Percentiles rank a stretch among this genome's conserved stretches.
These are phyloP conservation scores for Parotocinclus haroldoi DNA, from an alignment of 2,797 vertebrate species.

Conservation along the genomic window DNA sequence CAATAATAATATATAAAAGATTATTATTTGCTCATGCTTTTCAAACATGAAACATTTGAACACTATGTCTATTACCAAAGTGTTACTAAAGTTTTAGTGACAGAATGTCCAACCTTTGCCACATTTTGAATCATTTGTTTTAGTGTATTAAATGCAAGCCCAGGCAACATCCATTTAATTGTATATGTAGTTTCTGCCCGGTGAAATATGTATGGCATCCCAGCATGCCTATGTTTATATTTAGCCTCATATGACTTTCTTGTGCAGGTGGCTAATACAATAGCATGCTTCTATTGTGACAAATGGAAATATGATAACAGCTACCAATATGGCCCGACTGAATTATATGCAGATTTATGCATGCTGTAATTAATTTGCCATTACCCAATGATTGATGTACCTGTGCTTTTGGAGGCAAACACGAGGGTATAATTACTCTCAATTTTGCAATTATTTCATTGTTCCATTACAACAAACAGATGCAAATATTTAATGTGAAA, in stretches of 20 bases:
- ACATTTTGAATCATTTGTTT: too few species aligned
- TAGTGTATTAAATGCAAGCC: too few species aligned
- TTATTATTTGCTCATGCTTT: too few species aligned
- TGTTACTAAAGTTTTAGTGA: too few species aligned
- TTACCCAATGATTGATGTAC: slow-evolving; percentile 64
- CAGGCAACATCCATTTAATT: too few species aligned
- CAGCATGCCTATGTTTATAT: neutral
- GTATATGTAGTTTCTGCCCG: too few species aligned
- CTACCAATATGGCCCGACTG: slow-evolving; percentile 47
- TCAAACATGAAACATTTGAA: too few species aligned
- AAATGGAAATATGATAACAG: slow-evolving; percentile 24
- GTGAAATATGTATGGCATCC: too few species aligned
- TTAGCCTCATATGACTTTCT: neutral
- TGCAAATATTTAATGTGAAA: neutral
- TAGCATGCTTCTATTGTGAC: slow-evolving; percentile 36
- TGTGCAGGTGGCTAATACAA: slow-evolving; percentile 40
- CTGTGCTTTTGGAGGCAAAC: slow-evolving; percentile 53
- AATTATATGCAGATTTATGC: slow-evolving; percentile 62
- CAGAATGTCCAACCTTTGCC: too few species aligned
- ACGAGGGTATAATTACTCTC: slow-evolving; percentile 61
- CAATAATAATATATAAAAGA: too few species aligned
- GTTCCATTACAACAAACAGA: slow-evolving; percentile 65
- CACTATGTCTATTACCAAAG: too few species aligned
- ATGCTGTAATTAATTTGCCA: slow-evolving; percentile 68
- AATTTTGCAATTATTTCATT: slow-evolving; percentile 48